A percentile compares a stretch with the other conserved stretches of the same genome.
These are phyloP conservation scores for Cheilosia urbana DNA, from an alignment of 2,888 invertebrate genomes.

Conservation along the genomic window DNA sequence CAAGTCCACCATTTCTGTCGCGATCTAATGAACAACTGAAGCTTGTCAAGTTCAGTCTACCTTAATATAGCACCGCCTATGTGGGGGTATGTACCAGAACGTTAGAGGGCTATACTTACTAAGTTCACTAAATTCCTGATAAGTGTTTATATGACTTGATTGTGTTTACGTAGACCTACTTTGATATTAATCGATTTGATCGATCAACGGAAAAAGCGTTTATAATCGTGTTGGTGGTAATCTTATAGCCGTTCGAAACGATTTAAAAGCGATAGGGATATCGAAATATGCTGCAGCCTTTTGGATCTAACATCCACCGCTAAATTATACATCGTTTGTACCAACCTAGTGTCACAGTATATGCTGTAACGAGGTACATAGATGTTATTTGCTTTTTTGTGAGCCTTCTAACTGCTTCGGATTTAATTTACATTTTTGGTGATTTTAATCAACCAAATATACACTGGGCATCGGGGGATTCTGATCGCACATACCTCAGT, in stretches of 20 bases:
- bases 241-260: neutral
- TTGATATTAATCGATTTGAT: slow-evolving; percentile 1
- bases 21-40: too few relatives aligned
- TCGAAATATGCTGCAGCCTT: too few relatives aligned
- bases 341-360: neutral
- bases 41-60: too few relatives aligned
- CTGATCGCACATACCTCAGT: neutral
- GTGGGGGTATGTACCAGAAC: too few relatives aligned
- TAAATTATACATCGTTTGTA: slow-evolving; percentile 2
- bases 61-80: too few relatives aligned
- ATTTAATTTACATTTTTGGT: neutral
- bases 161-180: neutral
- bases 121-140: too few relatives aligned
- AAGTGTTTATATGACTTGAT: too few relatives aligned
- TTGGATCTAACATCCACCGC: neutral
- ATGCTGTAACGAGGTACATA: neutral
- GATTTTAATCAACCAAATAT: neutral
- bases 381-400: neutral
- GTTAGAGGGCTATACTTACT: too few relatives aligned
- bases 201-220: neutral
- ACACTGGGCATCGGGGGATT: neutral
- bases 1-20: too few relatives aligned
- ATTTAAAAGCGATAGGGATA: neutral
- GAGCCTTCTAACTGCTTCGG: neutral
- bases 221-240: too few relatives aligned